phyloP scores from a whole-genome alignment of 2,113 vertebrate species.

The Gulo gulo region DNA sequence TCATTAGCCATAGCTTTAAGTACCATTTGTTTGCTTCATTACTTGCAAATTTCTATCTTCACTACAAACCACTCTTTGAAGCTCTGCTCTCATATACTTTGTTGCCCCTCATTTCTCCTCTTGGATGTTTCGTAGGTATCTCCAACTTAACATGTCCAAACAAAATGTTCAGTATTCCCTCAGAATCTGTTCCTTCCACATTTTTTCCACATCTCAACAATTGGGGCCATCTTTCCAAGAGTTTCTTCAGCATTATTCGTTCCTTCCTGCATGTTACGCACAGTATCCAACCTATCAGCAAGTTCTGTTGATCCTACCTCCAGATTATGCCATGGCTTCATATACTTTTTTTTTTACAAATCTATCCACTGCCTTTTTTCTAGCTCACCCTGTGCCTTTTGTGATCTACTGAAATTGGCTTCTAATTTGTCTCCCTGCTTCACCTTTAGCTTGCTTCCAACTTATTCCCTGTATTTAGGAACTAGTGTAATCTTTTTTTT shows the following conservation, averaged over 20 bases:
- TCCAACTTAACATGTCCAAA: background rate
- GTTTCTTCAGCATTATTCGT: background rate
- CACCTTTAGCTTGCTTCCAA: background rate
- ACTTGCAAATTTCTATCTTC: background rate
- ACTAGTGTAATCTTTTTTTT: background rate
- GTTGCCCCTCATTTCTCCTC: background rate
- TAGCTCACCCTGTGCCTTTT: background rate
- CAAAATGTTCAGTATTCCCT: background rate
- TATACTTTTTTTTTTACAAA: background rate
- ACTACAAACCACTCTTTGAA: background rate
- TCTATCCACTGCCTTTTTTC: background rate
- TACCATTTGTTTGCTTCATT: background rate
- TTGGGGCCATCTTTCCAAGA: background rate
- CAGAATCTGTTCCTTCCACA: background rate
- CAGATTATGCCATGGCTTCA: background rate
- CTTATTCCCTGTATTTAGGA: background rate
- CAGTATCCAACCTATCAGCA: background rate
- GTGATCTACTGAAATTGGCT: background rate
- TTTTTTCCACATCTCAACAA: background rate
- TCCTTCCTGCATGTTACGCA: background rate
- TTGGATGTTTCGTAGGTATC: background rate
- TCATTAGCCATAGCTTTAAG: background rate
- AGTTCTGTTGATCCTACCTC: background rate
- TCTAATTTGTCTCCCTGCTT: background rate
- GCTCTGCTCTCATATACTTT: background rate